Conservation (phyloP, 1,140 invertebrate species). For the Periplaneta americana region DNA sequence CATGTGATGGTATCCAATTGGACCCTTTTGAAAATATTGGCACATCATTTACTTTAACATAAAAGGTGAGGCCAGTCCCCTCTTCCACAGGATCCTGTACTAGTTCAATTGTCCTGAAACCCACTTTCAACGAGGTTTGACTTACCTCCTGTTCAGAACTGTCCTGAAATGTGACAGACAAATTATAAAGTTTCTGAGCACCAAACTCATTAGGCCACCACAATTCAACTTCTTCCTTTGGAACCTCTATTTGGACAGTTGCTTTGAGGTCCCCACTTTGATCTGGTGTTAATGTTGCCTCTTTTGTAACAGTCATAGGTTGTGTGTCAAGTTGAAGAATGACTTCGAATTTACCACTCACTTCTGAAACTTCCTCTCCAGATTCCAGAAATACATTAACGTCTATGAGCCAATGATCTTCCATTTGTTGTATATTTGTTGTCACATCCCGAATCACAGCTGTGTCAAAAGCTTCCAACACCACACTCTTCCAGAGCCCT, state of each 20-base stretch:
- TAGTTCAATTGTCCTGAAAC: constrained; percentile 82
- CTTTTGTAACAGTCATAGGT: background rate
- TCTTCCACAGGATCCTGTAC: constrained; percentile 53
- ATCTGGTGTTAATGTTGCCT: background rate
- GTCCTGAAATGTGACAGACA: constrained; percentile 48
- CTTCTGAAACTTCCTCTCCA: background rate
- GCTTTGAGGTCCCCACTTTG: constrained; percentile 11
- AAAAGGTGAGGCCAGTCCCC: constrained; percentile 55
- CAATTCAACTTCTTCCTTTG: constrained; percentile 38
- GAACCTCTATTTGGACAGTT: background rate
- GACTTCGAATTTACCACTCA: constrained; percentile 9
- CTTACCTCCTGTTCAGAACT: constrained; percentile 29
- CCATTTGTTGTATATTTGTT: constrained; percentile 30
- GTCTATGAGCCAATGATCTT: constrained; percentile 24
- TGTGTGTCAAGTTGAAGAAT: background rate
- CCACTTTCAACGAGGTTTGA: constrained; percentile 45
- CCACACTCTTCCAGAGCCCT: constrained; percentile 70
- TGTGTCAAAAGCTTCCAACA: constrained; percentile 42
- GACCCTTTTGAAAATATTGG: constrained; percentile 93
- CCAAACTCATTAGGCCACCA: constrained; percentile 98
- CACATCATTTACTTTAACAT: constrained; percentile 80
- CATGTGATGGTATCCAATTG: constrained; percentile 90
- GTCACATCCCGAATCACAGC: constrained; percentile 44
- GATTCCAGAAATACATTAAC: constrained; percentile 4
- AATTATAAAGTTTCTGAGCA: constrained; percentile 67